Percentiles rank a stretch among this genome's conserved stretches.
Conservation (phyloP, 2,113 vertebrate species). For the Alouatta palliata region DNA sequence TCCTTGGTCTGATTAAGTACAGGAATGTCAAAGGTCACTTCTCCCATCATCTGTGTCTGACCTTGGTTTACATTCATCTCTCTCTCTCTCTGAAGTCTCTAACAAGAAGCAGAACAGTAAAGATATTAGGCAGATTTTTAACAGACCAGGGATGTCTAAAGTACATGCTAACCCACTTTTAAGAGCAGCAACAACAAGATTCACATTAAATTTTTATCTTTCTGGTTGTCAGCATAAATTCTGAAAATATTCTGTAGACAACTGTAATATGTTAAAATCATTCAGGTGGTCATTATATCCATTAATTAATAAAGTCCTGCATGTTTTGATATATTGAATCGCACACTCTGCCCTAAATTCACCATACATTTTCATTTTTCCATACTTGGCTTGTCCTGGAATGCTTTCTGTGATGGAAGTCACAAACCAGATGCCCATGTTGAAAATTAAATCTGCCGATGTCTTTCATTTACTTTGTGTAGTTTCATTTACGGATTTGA, state of each 20-base stretch:
- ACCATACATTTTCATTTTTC: not conserved
- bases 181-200: constrained; percentile 7
- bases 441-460: not conserved
- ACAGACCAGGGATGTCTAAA: not conserved
- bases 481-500: not conserved
- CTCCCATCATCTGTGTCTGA: constrained; percentile 50
- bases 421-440: not conserved
- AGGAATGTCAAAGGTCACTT: constrained; percentile 63
- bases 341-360: not conserved
- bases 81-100: constrained; percentile 51
- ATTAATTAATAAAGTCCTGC: not conserved
- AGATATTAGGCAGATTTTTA: not conserved
- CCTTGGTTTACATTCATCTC: constrained; percentile 38
- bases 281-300: not conserved
- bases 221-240: not conserved
- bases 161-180: not conserved
- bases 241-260: not conserved
- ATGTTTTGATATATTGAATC: not conserved
- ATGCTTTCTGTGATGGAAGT: not conserved
- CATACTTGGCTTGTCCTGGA: not conserved
- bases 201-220: not conserved
- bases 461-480: not conserved
- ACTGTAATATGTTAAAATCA: not conserved
- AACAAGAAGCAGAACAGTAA: constrained; percentile 63
- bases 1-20: constrained; percentile 72